Percentiles rank a stretch among this genome's conserved stretches.
phyloP scores from a whole-genome alignment of 2,888 invertebrate genomes.

The Drosophila multiciliata region DNA sequence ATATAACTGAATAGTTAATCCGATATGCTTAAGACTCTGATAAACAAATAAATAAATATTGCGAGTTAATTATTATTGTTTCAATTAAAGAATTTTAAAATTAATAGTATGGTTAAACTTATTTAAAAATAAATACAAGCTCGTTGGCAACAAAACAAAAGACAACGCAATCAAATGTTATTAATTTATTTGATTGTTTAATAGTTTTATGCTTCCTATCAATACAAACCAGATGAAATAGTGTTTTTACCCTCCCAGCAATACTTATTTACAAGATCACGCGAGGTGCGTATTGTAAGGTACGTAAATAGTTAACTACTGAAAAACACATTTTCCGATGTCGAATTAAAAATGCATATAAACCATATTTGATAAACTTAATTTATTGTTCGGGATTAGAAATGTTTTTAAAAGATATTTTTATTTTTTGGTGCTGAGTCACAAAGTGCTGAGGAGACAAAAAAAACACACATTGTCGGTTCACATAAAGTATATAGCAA shows the following conservation, averaged over 20 bases:
- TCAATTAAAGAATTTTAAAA: background rate
- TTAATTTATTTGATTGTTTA: background rate
- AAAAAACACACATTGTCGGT: constrained; percentile 17
- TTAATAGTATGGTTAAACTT: background rate
- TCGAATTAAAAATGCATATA: constrained; percentile 31
- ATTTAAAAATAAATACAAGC: background rate
- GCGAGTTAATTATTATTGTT: constrained; percentile 7
- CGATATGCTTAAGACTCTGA: constrained; percentile 14
- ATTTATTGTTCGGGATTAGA: constrained; percentile 71
- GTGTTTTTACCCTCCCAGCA: background rate
- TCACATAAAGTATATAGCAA: constrained; percentile 34
- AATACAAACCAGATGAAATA: constrained; percentile 7
- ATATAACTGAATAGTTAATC: background rate
- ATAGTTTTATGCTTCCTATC: background rate
- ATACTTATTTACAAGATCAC: background rate
- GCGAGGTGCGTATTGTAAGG: constrained; percentile 15
- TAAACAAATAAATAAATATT: background rate
- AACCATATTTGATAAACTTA: constrained; percentile 69
- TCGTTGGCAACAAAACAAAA: background rate
- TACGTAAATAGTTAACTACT: background rate
- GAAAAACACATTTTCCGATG: constrained; percentile 43
- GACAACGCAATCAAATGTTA: background rate
- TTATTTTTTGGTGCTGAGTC: constrained; percentile 68
- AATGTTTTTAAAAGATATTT: constrained; percentile 63
- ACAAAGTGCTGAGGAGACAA: constrained; percentile 45